Evolutionary conservation across 2,113 vertebrate genomes (phyloP).

Genomic region (Mesitornis unicolor): DNA sequence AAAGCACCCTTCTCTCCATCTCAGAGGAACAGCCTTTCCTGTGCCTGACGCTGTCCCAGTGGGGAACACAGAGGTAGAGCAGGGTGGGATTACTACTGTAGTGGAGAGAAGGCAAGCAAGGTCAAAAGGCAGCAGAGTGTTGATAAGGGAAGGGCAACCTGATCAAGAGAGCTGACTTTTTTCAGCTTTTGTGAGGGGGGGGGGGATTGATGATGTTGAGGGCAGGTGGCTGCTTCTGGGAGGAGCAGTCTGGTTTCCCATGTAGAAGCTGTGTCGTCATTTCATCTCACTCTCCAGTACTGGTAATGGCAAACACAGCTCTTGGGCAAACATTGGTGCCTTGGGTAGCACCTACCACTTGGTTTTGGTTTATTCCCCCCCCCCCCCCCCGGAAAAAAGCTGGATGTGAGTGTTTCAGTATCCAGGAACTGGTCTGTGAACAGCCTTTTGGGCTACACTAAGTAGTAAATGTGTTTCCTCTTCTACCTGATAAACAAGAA

Average conservation of each 20-base stretch:
- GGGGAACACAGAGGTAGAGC: not conserved
- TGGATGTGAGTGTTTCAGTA: not conserved
- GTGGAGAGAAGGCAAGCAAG: not conserved
- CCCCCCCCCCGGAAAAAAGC: not conserved
- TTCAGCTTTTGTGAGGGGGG: not conserved
- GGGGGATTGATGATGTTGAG: not conserved
- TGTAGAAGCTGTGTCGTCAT: accelerated
- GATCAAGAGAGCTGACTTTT: not conserved
- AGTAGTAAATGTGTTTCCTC: not conserved
- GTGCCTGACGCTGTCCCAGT: not conserved
- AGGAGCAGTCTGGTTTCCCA: not conserved
- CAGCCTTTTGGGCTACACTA: not conserved
- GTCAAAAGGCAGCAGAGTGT: not conserved
- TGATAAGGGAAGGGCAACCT: not conserved
- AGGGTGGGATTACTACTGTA: not conserved
- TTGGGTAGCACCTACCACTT: not conserved
- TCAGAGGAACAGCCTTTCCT: not conserved
- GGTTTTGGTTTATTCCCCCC: not conserved
- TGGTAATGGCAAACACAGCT: not conserved
- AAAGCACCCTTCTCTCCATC: not conserved
- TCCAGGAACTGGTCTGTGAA: not conserved
- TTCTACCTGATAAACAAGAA: not conserved
- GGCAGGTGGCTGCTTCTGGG: not conserved
- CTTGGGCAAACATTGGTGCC: not conserved
- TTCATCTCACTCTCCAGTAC: not conserved